Percentiles rank a stretch among this genome's conserved stretches.
These are phyloP conservation scores for Bolborhynchus lineola DNA, from an alignment of 2,113 vertebrate species.

Conservation along the genomic window DNA sequence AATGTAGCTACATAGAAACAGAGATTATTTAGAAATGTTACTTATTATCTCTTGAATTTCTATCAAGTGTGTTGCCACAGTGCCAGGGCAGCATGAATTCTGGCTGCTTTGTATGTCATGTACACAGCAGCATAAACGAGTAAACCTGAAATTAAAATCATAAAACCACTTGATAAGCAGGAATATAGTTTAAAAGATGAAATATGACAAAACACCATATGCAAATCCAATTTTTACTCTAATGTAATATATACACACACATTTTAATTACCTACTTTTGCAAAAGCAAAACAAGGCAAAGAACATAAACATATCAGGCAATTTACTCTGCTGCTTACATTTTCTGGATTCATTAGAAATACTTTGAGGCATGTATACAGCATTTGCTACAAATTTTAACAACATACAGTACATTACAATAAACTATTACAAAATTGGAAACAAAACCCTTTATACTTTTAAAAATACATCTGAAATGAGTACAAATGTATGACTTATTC, in stretches of 20 bases:
- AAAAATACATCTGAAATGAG: background rate
- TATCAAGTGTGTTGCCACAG: background rate
- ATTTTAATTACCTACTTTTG: background rate
- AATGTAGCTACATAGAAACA: background rate
- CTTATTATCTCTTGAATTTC: background rate
- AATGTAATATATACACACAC: background rate
- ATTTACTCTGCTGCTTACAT: background rate
- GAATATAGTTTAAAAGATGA: background rate
- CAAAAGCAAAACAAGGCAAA: background rate
- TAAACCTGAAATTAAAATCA: conserved; percentile 23
- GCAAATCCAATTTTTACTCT: background rate
- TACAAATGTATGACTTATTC: background rate
- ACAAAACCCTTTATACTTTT: background rate
- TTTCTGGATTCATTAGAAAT: background rate
- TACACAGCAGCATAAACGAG: background rate
- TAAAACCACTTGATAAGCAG: background rate
- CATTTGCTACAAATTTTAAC: background rate
- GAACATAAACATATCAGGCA: background rate
- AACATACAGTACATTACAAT: rapidly evolving
- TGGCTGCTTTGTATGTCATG: background rate
- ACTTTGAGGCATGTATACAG: background rate
- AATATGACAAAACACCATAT: background rate
- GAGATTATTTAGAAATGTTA: background rate
- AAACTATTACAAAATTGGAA: background rate
- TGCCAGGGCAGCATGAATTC: background rate